A percentile compares a stretch with the other conserved stretches of the same genome.
Evolutionary conservation across 1,140 invertebrate genomes (phyloP).

Genomic region (Tetraneura akinire): DNA sequence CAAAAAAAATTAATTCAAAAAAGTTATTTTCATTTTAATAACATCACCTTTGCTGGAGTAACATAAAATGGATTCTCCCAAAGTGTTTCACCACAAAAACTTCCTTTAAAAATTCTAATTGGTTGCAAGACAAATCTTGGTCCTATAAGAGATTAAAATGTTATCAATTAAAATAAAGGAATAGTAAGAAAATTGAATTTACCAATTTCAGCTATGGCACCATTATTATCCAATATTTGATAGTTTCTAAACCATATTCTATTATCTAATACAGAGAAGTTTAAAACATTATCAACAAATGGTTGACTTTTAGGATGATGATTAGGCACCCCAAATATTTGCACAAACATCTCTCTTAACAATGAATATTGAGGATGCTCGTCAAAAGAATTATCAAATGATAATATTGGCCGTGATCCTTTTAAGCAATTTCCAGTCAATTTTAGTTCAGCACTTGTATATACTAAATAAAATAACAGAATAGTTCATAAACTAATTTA

Average conservation of each 20-base stretch:
- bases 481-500: background rate
- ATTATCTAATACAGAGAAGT: constrained; percentile 89
- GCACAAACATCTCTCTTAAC: constrained; percentile 84
- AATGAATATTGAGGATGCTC: constrained; percentile 78
- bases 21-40: constrained; percentile 34
- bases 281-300: constrained; percentile 97
- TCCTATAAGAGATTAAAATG: constrained; percentile 61
- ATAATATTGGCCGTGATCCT: constrained; percentile 90
- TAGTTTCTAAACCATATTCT: constrained; percentile 98
- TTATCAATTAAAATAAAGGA: background rate
- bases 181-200: background rate
- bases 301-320: constrained; percentile 98
- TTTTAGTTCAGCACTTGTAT: constrained; percentile 96
- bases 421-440: constrained; percentile 96
- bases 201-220: constrained; percentile 92
- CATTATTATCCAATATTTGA: constrained; percentile 95
- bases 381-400: constrained; percentile 91
- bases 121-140: constrained; percentile 96
- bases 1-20: constrained; percentile 50
- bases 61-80: constrained; percentile 94
- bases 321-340: constrained; percentile 91
- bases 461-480: constrained; percentile 68
- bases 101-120: constrained; percentile 89
- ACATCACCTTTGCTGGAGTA: constrained; percentile 78
- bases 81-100: constrained; percentile 87